Conservation (phyloP, 1,140 invertebrate genomes). For the Helicorthomorpha holstii region DNA sequence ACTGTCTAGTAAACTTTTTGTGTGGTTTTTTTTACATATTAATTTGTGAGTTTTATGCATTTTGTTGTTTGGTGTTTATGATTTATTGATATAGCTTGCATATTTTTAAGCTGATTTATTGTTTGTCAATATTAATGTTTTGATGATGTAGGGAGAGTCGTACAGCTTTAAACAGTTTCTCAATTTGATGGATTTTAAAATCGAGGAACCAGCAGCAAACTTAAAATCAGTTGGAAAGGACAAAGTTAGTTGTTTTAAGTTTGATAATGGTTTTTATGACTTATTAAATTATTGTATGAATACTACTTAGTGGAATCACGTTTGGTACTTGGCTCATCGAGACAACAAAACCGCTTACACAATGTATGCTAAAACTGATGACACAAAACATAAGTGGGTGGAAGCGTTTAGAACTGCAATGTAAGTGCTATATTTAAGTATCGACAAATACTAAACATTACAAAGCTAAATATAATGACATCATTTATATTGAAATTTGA, state of each 20-base stretch:
- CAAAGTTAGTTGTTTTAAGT: slow-evolving; percentile 36
- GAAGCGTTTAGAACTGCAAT: slow-evolving; percentile 79
- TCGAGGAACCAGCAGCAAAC: slow-evolving; percentile 50
- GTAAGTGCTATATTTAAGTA: slow-evolving; percentile 35
- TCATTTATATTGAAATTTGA: too few species aligned
- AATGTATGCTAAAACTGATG: slow-evolving; percentile 72
- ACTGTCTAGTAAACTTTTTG: not conserved
- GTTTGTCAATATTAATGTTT: slow-evolving; percentile 9
- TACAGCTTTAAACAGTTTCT: slow-evolving; percentile 80
- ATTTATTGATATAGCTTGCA: not conserved
- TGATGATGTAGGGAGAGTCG: slow-evolving; percentile 52
- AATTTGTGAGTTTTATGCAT: slow-evolving; percentile 1
- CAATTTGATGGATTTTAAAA: slow-evolving; percentile 61
- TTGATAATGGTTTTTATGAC: not conserved
- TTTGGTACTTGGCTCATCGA: slow-evolving; percentile 67
- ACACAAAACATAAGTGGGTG: slow-evolving; percentile 75
- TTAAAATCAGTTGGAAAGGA: slow-evolving; percentile 34
- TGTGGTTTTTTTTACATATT: slow-evolving; percentile 6
- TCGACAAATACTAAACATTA: not conserved
- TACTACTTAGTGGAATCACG: slow-evolving; percentile 54
- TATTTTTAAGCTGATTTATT: slow-evolving; percentile 1
- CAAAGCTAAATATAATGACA: slow-evolving; percentile 12
- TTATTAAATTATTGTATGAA: not conserved
- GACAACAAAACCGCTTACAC: slow-evolving; percentile 69
- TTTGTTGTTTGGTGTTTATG: slow-evolving; percentile 6